These are phyloP conservation scores for Phymorhynchus buccinoides DNA, from an alignment of 1,140 invertebrate genomes.

Conservation along the genomic window DNA sequence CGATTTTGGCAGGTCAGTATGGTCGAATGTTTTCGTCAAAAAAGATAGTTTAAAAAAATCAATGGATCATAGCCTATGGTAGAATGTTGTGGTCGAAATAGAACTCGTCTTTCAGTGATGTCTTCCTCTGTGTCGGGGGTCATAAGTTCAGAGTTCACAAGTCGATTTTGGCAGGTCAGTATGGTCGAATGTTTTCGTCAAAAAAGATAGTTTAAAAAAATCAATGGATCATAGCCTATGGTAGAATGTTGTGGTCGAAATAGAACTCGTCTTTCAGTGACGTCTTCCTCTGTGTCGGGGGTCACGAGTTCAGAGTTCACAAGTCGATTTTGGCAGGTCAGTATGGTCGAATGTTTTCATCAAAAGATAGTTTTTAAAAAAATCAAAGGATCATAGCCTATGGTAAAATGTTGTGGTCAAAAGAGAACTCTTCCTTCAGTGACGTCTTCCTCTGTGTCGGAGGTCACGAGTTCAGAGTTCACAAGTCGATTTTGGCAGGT, in stretches of 20 bases:
- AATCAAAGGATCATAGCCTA: no score
- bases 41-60: no score
- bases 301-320: conserved; percentile 95
- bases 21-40: no score
- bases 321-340: conserved; percentile 89
- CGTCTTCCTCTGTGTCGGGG: conserved; percentile 92
- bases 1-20: conserved; percentile 83
- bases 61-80: no score
- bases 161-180: conserved; percentile 84
- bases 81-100: no score
- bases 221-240: no score
- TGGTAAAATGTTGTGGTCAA: no score
- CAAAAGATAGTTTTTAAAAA: no score
- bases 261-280: conserved; percentile 97
- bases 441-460: conserved; percentile 95
- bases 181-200: no score
- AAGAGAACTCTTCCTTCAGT: conserved; percentile 96
- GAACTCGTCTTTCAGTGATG: conserved; percentile 96
- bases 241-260: no score
- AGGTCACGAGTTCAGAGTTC: conserved; percentile 94
- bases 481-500: conserved; percentile 92
- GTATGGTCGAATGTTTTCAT: no score
- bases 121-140: conserved; percentile 91
- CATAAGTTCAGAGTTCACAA: conserved; percentile 97
- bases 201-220: no score